Evolutionary conservation across 2,797 vertebrate genomes (phyloP).

Genomic region (Ataeniobius toweri): DNA sequence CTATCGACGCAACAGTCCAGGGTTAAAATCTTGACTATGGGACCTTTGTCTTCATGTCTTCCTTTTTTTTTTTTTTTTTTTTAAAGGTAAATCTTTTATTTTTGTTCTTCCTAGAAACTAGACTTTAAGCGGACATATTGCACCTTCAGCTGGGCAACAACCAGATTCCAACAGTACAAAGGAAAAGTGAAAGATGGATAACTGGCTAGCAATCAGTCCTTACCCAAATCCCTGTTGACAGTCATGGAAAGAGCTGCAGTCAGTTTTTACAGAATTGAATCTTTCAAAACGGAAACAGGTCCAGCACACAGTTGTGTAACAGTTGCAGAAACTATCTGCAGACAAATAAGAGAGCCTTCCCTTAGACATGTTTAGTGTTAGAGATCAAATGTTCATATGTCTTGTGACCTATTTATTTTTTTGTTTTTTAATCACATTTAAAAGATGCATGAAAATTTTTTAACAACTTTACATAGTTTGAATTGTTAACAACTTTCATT

Average conservation of each 20-base stretch:
- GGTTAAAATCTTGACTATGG: too few relatives aligned
- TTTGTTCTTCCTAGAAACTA: neutral
- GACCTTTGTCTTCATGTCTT: neutral
- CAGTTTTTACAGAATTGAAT: neutral
- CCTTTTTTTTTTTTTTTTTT: too few relatives aligned
- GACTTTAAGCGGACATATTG: neutral
- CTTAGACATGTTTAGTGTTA: neutral
- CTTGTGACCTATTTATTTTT: too few relatives aligned
- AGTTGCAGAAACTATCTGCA: neutral
- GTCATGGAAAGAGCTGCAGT: neutral
- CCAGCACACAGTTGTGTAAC: neutral
- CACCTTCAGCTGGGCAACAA: neutral
- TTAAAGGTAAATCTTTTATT: neutral
- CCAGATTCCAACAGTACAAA: neutral
- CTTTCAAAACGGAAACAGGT: neutral
- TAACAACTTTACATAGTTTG: too few relatives aligned
- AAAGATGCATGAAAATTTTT: too few relatives aligned
- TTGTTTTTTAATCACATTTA: too few relatives aligned
- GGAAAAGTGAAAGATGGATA: conserved; percentile 3
- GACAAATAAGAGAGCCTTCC: neutral
- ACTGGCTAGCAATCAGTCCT: neutral
- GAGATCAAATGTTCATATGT: neutral
- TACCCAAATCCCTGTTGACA: neutral
- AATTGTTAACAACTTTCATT: too few relatives aligned
- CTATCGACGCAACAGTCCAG: neutral